Conservation (phyloP, 2,797 vertebrate genomes). For the Okamejei kenojei region DNA sequence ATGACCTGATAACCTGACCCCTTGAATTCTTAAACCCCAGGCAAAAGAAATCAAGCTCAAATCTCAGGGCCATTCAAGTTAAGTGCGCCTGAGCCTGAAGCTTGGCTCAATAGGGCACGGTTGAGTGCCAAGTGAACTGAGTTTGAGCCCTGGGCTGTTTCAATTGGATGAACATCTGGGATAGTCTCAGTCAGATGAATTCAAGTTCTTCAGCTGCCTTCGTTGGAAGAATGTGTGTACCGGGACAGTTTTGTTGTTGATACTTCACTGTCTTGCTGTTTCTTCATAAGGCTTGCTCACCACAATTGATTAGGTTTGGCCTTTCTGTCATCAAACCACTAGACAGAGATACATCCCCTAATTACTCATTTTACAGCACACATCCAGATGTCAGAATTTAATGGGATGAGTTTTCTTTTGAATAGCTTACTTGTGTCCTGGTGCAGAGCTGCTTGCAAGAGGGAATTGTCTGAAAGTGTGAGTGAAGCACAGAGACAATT, state of each 20-base stretch:
- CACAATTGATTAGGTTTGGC: neutral
- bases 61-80: neutral
- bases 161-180: neutral
- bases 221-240: neutral
- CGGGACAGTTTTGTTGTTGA: neutral
- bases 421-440: too few relatives aligned
- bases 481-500: too few relatives aligned
- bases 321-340: neutral
- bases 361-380: too few relatives aligned
- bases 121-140: neutral
- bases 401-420: too few relatives aligned
- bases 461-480: too few relatives aligned
- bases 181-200: neutral
- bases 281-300: neutral
- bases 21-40: slow-evolving; percentile 2
- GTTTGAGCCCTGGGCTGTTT: neutral
- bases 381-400: too few relatives aligned
- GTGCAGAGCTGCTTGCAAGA: too few relatives aligned
- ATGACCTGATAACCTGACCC: neutral
- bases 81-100: neutral
- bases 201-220: neutral
- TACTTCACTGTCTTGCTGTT: neutral
- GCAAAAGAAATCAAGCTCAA: slow-evolving; percentile 3
- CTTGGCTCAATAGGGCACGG: neutral
- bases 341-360: neutral